phyloP scores from a whole-genome alignment of 2,113 vertebrate species.

The Onychostoma macrolepis region DNA sequence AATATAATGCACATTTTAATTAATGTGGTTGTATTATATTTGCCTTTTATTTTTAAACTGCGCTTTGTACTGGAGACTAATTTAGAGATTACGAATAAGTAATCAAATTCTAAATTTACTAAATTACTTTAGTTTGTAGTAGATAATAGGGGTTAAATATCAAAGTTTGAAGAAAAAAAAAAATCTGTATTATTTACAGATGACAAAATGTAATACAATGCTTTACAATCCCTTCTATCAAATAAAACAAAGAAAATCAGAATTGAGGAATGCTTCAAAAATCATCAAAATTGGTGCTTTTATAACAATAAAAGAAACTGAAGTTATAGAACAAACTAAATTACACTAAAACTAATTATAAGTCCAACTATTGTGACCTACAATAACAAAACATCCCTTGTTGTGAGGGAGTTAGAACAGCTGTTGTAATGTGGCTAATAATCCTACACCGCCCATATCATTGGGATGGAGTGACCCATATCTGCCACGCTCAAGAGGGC shows the following conservation, averaged over 20 bases:
- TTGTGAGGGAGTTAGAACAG: slow-evolving; percentile 16
- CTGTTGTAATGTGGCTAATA: slow-evolving; percentile 27
- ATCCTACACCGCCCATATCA: slow-evolving; percentile 37
- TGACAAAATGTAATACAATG: background rate
- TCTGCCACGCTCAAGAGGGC: slow-evolving; percentile 63
- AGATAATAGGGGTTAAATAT: background rate
- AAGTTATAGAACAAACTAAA: slow-evolving; percentile 13
- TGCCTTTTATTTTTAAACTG: slow-evolving; percentile 1
- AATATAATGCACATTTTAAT: background rate
- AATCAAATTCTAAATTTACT: background rate
- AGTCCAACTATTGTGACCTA: slow-evolving; percentile 43
- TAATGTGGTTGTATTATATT: background rate
- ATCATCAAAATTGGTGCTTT: background rate
- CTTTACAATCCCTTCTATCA: background rate
- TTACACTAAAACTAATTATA: slow-evolving; percentile 23
- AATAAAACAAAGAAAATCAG: background rate
- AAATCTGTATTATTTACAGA: background rate
- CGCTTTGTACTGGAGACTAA: background rate
- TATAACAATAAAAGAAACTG: background rate
- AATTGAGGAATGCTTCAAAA: background rate
- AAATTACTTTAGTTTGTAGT: background rate
- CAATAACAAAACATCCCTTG: slow-evolving; percentile 36
- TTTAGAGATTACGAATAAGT: background rate
- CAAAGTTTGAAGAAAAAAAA: background rate
- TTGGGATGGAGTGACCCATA: slow-evolving; percentile 68